phyloP scores from a whole-genome alignment of 1,140 invertebrate genomes.

The Venustaconcha ellipsiformis region DNA sequence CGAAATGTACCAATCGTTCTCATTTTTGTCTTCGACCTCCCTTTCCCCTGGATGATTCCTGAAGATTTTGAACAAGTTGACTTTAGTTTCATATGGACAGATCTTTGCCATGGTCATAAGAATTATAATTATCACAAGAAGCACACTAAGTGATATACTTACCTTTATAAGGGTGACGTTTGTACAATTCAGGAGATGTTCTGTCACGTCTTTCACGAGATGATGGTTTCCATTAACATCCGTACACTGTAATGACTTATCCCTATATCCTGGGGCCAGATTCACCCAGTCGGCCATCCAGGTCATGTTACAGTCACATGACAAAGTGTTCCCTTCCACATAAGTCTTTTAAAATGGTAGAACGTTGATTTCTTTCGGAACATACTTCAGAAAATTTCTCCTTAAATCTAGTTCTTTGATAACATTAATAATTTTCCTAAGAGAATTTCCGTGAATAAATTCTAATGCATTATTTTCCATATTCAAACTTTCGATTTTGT shows the following conservation, averaged over 20 bases:
- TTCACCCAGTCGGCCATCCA: conserved; percentile 25
- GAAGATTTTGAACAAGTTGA: conserved; percentile 8
- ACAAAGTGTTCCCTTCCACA: conserved; percentile 7
- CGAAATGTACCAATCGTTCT: conserved; percentile 15
- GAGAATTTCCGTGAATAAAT: background rate
- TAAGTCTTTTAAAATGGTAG: conserved; percentile 4
- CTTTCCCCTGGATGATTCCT: conserved; percentile 1
- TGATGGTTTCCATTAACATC: background rate
- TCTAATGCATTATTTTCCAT: conserved; percentile 28
- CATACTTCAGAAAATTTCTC: background rate
- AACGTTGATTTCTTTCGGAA: conserved; percentile 18
- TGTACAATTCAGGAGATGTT: conserved; percentile 7
- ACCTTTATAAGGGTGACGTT: conserved; percentile 3
- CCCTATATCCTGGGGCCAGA: background rate
- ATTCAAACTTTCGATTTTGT: conserved; percentile 22
- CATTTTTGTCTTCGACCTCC: conserved; percentile 5
- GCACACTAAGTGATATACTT: background rate
- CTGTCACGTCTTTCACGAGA: conserved; percentile 1
- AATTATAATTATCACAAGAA: conserved; percentile 1
- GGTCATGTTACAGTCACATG: conserved; percentile 22
- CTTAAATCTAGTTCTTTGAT: background rate
- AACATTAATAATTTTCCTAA: background rate
- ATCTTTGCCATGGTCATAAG: background rate
- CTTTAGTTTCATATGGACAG: conserved; percentile 23
- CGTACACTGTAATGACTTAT: conserved; percentile 10